Percentiles rank a stretch among this genome's conserved stretches.
These are phyloP conservation scores for Hoplias malabaricus DNA, from an alignment of 2,113 vertebrate genomes.

Conservation along the genomic window DNA sequence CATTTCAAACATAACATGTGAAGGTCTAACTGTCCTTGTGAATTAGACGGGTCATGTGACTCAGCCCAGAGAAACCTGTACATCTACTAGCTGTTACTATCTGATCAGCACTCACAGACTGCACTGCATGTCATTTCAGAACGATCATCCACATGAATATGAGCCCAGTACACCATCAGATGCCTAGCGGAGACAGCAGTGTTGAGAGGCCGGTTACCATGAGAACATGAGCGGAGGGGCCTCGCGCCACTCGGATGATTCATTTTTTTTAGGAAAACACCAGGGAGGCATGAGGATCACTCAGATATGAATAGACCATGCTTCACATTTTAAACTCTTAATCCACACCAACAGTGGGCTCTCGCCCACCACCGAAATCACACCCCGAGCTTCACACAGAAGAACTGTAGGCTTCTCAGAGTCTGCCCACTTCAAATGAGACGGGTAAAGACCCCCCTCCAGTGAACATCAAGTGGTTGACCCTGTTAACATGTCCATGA, in stretches of 20 bases:
- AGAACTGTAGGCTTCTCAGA: too few species aligned
- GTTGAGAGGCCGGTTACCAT: constrained; percentile 41
- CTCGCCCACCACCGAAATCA: neutral
- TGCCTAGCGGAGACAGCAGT: constrained; percentile 6
- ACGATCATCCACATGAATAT: constrained; percentile 6
- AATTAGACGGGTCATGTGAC: too few species aligned
- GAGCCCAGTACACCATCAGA: constrained; percentile 12
- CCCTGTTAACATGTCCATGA: too few species aligned
- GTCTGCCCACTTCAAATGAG: neutral
- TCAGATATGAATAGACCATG: neutral
- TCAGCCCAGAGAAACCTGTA: too few species aligned
- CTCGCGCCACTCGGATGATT: constrained; percentile 10
- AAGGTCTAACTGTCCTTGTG: too few species aligned
- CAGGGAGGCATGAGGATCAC: neutral
- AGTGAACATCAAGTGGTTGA: too few species aligned
- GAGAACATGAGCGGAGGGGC: constrained; percentile 29
- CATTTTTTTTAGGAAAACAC: constrained; percentile 21
- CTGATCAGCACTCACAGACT: too few species aligned
- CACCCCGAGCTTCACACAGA: neutral
- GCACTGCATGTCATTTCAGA: neutral
- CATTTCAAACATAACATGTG: too few species aligned
- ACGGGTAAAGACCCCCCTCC: too few species aligned
- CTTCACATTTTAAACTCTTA: neutral
- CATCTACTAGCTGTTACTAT: too few species aligned
- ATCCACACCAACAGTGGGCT: neutral